Conservation (phyloP, 2,797 vertebrate genomes). For the Pseudopleuronectes americanus region DNA sequence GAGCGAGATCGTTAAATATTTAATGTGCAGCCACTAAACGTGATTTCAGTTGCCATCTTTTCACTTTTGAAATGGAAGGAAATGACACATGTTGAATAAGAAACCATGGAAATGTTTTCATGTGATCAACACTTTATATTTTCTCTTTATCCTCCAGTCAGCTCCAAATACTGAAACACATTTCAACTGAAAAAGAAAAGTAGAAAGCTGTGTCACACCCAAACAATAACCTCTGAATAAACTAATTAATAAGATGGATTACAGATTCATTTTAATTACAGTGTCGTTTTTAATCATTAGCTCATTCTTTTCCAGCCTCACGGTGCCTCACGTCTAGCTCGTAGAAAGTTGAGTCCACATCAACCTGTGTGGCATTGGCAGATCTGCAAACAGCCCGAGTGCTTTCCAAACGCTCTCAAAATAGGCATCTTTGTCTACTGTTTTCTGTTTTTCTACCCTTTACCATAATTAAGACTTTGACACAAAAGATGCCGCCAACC, state of each 20-base stretch:
- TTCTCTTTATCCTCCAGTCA: not conserved
- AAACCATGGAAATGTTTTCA: not conserved
- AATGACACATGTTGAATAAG: not conserved
- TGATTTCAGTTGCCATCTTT: not conserved
- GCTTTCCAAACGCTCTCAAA: constrained; percentile 44
- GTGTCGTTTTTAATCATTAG: not conserved
- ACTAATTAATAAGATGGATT: not conserved
- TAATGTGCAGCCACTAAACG: not conserved
- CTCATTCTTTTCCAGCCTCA: not conserved
- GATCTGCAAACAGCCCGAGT: constrained; percentile 24
- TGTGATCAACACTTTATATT: not conserved
- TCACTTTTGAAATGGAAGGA: not conserved
- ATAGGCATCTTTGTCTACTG: constrained; percentile 43
- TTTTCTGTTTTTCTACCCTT: constrained; percentile 43
- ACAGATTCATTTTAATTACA: not conserved
- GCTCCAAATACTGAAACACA: not conserved
- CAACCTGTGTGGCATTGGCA: constrained; percentile 59
- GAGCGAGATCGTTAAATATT: too few relatives aligned
- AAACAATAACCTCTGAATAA: not conserved
- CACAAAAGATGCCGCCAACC: constrained; percentile 59
- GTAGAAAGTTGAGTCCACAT: constrained; percentile 4
- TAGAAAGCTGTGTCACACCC: not conserved
- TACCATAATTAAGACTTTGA: constrained; percentile 60
- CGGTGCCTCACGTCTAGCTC: constrained; percentile 5
- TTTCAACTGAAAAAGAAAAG: not conserved